phyloP scores from a whole-genome alignment of 2,888 invertebrate genomes.

The Chrysina gloriosa region DNA sequence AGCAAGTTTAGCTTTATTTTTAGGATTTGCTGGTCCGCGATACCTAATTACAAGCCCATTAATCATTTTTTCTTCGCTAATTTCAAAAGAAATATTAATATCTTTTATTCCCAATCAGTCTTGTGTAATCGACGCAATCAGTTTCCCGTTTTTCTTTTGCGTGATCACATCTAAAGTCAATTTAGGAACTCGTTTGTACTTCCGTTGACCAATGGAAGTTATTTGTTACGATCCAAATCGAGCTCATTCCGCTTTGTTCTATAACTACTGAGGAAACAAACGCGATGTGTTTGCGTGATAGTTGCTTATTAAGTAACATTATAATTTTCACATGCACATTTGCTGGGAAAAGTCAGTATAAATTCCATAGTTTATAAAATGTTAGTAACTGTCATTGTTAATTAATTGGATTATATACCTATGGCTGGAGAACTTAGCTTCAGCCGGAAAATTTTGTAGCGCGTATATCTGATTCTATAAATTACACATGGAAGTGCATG shows the following conservation, averaged over 20 bases:
- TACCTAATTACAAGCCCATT: neutral
- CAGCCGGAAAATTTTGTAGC: no score
- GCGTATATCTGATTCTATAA: no score
- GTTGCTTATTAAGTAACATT: conserved; percentile 4
- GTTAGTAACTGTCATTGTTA: no score
- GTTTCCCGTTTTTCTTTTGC: conserved; percentile 11
- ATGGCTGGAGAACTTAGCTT: no score
- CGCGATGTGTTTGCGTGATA: conserved; percentile 3
- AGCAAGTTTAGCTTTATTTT: neutral
- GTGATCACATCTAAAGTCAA: conserved; percentile 21
- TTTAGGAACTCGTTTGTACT: conserved; percentile 13
- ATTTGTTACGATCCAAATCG: conserved; percentile 18
- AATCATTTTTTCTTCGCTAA: conserved; percentile 1
- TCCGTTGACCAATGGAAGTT: conserved; percentile 20
- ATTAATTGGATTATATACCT: no score
- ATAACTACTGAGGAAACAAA: neutral
- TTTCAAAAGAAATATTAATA: neutral
- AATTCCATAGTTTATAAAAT: conserved; percentile 9
- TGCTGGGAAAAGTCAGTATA: neutral
- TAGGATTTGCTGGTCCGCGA: neutral
- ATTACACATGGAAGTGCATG: no score
- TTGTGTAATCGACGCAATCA: conserved; percentile 20
- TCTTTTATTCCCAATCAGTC: neutral
- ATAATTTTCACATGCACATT: conserved; percentile 7
- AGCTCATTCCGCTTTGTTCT: conserved; percentile 7